These are phyloP conservation scores for Pristionchus arcanus DNA, from an alignment of 2,888 invertebrate genomes.

Conservation along the genomic window DNA sequence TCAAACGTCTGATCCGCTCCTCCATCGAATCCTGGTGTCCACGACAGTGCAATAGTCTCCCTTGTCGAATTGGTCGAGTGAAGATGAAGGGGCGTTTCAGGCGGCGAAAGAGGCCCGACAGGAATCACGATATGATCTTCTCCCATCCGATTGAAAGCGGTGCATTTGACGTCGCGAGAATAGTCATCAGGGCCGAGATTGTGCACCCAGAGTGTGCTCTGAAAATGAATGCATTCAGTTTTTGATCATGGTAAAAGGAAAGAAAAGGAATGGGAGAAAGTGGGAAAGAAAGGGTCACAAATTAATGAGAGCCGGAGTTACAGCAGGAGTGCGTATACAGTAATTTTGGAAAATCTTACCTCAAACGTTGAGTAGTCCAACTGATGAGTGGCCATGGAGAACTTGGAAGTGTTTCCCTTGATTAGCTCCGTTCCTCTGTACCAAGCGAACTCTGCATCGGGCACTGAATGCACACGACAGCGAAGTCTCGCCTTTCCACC, in stretches of 20 bases:
- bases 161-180: slow-evolving; percentile 70
- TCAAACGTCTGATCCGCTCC: slow-evolving; percentile 77
- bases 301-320: no score
- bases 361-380: slow-evolving; percentile 75
- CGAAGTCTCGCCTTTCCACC: slow-evolving; percentile 64
- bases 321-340: no score
- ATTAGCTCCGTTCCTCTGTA: slow-evolving; percentile 69
- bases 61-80: slow-evolving; percentile 70
- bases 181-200: slow-evolving; percentile 74
- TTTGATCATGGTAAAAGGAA: no score
- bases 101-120: slow-evolving; percentile 68
- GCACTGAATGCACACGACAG: slow-evolving; percentile 75
- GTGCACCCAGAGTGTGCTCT: slow-evolving; percentile 73
- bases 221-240: slow-evolving; percentile 52
- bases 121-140: slow-evolving; percentile 67
- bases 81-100: slow-evolving; percentile 73
- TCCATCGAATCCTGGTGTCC: slow-evolving; percentile 76
- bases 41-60: slow-evolving; percentile 68
- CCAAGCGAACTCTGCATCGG: slow-evolving; percentile 75
- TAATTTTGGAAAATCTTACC: slow-evolving; percentile 57
- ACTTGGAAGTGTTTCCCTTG: slow-evolving; percentile 75
- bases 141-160: slow-evolving; percentile 72
- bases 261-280: no score
- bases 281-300: no score
- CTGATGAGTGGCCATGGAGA: slow-evolving; percentile 69